Evolutionary conservation across 2,113 vertebrate species (phyloP), one percentile per base, ranked within the genome.

Genomic region (Sander vitreus): DNA sequence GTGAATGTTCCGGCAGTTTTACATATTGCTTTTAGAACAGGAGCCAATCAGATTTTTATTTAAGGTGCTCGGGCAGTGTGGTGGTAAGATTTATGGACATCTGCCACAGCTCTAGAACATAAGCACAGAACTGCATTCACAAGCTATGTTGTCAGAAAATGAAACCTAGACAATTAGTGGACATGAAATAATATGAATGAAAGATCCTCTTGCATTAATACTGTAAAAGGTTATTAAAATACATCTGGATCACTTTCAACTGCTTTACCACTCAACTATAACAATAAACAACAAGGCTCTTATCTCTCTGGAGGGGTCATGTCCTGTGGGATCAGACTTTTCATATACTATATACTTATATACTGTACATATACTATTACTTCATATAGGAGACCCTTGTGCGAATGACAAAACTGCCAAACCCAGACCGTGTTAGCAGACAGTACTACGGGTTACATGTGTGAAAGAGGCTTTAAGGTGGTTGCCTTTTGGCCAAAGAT

Each of bases 381-480:
- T 51, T 19, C 13, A 53, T 63, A 19, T 9, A n/a, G 7, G 6
- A 39, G 9, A 23, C 60, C 10, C 27, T 9, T 27, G 73, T 19
- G 36, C 11, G n/a, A 76, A 58, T 23, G 21, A 62, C 18, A 33
- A 30, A 55, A 73, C 47, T 18, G 36, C 55, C n/a, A 27, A 25
- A 50, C 13, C 19, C 18, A 45, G 51, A 48, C 23, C 16, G 5
- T 60, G 50, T 60, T 30, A 51, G 25, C 30, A 53, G 45, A 51
- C 60, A 23, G 27, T 57, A 15, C 75, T 25, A 36, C 60, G 69
- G 80, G 72, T 75, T 73, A 68, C 58, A 67, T 70, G 72, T 90
- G 74, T 84, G 67, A 87, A 78, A 70, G 60, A 76, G 73, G 82
- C 74, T 86, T 67, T 78, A 23, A 68, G 30, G 62, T 68, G 13